Base-by-base conservation (phyloP, 64 coral and sea anemone species). In the Dendrophyllia cribrosa region DNA sequence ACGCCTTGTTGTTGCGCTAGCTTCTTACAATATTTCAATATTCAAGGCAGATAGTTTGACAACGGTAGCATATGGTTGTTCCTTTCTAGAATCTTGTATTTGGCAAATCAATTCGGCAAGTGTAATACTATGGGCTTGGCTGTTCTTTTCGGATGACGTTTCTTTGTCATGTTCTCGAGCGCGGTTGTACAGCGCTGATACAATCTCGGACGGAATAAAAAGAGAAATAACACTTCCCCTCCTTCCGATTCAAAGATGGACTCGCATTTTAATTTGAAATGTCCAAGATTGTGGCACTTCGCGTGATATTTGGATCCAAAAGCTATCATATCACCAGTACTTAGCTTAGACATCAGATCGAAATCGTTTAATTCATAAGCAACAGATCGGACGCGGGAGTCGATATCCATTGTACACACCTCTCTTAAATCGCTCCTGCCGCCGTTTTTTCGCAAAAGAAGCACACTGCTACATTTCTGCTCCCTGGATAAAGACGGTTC, bases 321-420 rank as follows among this genome's bases (percentile, higher is more conserved):
- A n/a, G 69, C 69, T 44, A 72, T 13, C 69, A 72, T 72, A 14
- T 72, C 69, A 72, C 5, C 34, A 1, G 25, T 72, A 44, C 69
- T 72, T 45, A 72, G 69, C 26, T 72, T 72, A 44, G 69, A 72
- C 43, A 72, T 43, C 2, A 72, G 24, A 72, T 45, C 10, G 6
- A 72, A 72, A 43, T 72, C 6, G 26, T 6, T 4, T 44, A 43
- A 43, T 7, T 72, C 25, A 7, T 72, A 24, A 72, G 26, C 24
- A 72, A 72, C 26, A 72, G 69, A 72, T 72, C 69, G 69, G 69
- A 72, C 69, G 34, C 69, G 34, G 24, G 69, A 72, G 69, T 72
- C 34, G 69, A 43, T 45, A 44, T 13, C 69, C 12, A 43, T 72
- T 43, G 69, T 72, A 72, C 22, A 21, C 65, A 7, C 17, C 65